Evolutionary conservation across 2,113 vertebrate species (phyloP).

Genomic region (Nothoprocta pentlandii): DNA sequence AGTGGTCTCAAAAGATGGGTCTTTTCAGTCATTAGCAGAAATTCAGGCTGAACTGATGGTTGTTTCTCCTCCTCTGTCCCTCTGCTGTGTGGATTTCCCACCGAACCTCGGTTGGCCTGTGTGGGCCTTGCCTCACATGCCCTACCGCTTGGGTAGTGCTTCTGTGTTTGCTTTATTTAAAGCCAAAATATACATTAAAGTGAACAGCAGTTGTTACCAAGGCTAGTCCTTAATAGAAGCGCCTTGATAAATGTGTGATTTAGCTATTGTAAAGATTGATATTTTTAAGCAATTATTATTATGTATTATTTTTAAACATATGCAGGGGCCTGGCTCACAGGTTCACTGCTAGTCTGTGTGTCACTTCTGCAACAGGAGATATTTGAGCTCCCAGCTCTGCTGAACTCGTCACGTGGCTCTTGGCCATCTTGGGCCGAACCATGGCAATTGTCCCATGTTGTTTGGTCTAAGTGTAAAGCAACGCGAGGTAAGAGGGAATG

Average conservation of each 20-base stretch:
- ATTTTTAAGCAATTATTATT: not conserved
- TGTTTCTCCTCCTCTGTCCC: not conserved
- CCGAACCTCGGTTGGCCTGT: not conserved
- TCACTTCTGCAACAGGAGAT: not conserved
- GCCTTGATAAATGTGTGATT: not conserved
- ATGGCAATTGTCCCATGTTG: not conserved
- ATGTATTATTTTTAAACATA: not conserved
- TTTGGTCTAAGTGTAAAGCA: not conserved
- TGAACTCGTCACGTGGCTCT: not conserved
- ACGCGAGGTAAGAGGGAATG: not conserved
- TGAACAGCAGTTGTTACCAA: accelerated
- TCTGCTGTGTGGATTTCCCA: not conserved
- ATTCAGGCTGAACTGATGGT: not conserved
- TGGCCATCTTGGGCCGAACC: not conserved
- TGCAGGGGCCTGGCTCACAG: no score
- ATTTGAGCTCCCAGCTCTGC: not conserved
- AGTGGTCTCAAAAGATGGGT: not conserved
- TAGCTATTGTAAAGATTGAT: not conserved
- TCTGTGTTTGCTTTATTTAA: not conserved
- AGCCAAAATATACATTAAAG: not conserved
- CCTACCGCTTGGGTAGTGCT: not conserved
- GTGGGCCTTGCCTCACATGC: not conserved
- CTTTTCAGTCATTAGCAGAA: not conserved
- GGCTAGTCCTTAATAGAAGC: not conserved
- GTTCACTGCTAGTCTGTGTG: not conserved